A percentile compares a stretch with the other conserved stretches of the same genome.
These are phyloP conservation scores for silkworm (Bombyx mori) DNA, from an alignment of 1,140 invertebrate genomes.

Conservation along the genomic window ASM3026992v2 NC_085111.1:5440001-5440500, in stretches of 20 bases:
- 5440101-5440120: too few species aligned
- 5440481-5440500: too few species aligned
- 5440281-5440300: constrained; percentile 26
- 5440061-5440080: too few species aligned
- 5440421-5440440: constrained; percentile 31
- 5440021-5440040: too few species aligned
- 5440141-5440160: too few species aligned
- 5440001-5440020: too few species aligned
- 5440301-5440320: constrained; percentile 12
- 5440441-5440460: neutral
- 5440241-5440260: constrained; percentile 48
- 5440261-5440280: constrained; percentile 28
- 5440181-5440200: neutral
- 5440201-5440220: constrained; percentile 4
- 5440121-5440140: too few species aligned
- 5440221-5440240: constrained; percentile 14
- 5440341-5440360: constrained; percentile 28
- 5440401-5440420: constrained; percentile 53
- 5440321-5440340: constrained; percentile 38
- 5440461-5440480: too few species aligned
- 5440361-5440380: constrained; percentile 22
- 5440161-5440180: neutral
- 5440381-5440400: constrained; percentile 16
- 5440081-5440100: too few species aligned
- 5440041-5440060: too few species aligned